phyloP scores from a whole-genome alignment of 1,140 invertebrate species.

The Lethocerus indicus region DNA sequence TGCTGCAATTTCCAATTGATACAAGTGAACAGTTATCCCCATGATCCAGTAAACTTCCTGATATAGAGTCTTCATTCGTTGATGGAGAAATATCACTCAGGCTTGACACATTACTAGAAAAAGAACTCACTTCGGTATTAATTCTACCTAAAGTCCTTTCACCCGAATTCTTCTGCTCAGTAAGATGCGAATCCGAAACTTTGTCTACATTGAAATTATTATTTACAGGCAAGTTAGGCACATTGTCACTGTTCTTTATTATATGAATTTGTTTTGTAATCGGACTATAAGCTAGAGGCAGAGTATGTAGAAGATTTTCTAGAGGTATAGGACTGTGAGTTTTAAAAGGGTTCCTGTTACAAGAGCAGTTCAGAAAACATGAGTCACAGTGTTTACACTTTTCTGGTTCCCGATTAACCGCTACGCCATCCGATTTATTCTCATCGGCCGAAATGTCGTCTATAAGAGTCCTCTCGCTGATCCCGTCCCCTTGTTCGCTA shows the following conservation, averaged over 20 bases:
- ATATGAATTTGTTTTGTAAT: slow-evolving; percentile 24
- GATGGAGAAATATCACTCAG: slow-evolving; percentile 19
- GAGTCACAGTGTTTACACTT: background rate
- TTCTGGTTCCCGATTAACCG: background rate
- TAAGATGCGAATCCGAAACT: slow-evolving; percentile 1
- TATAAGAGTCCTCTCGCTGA: no score
- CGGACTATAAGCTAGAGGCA: slow-evolving; percentile 24
- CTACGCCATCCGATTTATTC: background rate
- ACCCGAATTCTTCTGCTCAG: background rate
- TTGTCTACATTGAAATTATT: background rate
- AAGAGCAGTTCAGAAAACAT: background rate
- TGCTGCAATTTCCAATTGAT: slow-evolving; percentile 12
- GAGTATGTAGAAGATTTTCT: slow-evolving; percentile 18
- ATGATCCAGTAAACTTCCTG: slow-evolving; percentile 15
- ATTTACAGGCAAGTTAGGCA: slow-evolving; percentile 1
- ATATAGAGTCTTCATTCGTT: slow-evolving; percentile 16
- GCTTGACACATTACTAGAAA: slow-evolving; percentile 24
- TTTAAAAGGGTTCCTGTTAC: slow-evolving; percentile 1
- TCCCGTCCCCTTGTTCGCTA: no score
- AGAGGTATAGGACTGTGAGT: slow-evolving; percentile 9
- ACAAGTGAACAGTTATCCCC: slow-evolving; percentile 13
- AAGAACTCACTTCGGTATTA: slow-evolving; percentile 26
- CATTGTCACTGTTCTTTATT: slow-evolving; percentile 15
- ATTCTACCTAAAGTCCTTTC: slow-evolving; percentile 8
- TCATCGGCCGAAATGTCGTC: background rate